Percentiles rank a stretch among this genome's conserved stretches.
Evolutionary conservation across 2,888 invertebrate genomes (phyloP).

Genomic region (Eilema griseolum): DNA sequence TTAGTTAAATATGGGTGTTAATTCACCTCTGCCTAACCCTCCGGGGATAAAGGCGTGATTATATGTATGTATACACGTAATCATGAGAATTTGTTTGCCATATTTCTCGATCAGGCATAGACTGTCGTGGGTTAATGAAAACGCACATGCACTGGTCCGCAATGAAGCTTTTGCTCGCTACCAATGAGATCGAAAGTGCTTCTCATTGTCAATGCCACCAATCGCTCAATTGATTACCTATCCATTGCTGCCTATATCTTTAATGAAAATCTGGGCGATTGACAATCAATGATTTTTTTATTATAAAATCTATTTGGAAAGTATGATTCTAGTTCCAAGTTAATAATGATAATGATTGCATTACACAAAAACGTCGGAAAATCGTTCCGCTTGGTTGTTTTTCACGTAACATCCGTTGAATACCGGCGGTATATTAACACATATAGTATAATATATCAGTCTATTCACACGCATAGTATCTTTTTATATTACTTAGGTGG

Average conservation of each 20-base stretch:
- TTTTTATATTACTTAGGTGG: background rate
- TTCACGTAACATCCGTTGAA: slow-evolving; percentile 23
- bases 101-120: background rate
- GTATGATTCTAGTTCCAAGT: slow-evolving; percentile 22
- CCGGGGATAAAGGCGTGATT: too few relatives aligned
- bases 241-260: background rate
- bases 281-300: background rate
- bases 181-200: slow-evolving; percentile 65
- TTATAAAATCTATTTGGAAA: slow-evolving; percentile 26
- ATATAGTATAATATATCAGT: too few relatives aligned
- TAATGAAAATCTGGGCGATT: background rate
- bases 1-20: too few relatives aligned
- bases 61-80: background rate
- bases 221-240: background rate
- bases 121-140: slow-evolving; percentile 25
- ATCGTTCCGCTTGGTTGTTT: slow-evolving; percentile 26
- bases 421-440: background rate
- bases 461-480: background rate
- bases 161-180: slow-evolving; percentile 29
- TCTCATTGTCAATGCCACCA: slow-evolving; percentile 17
- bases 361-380: slow-evolving; percentile 28
- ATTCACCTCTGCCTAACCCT: too few relatives aligned
- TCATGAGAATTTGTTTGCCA: background rate
- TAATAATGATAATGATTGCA: slow-evolving; percentile 17
- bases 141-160: slow-evolving; percentile 22